A percentile compares a stretch with the other conserved stretches of the same genome.
Evolutionary conservation across 2,113 vertebrate species (phyloP).

Genomic region (Corythornis vintsioides): DNA sequence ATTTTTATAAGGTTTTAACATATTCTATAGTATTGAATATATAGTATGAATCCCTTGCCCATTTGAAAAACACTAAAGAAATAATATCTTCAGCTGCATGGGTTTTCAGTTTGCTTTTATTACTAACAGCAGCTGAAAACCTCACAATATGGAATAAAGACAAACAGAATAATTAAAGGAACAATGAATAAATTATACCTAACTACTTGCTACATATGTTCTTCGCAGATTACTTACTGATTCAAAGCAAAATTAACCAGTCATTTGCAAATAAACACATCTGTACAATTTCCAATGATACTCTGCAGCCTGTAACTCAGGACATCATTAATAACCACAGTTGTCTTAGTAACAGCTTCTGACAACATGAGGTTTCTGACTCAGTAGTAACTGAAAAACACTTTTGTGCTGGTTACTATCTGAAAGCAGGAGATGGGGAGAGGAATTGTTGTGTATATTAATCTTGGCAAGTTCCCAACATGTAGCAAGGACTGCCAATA

Average conservation of each 20-base stretch:
- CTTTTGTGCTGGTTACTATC: neutral
- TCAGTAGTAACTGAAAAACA: neutral
- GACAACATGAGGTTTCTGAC: neutral
- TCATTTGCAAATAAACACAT: slow-evolving; percentile 16
- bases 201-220: neutral
- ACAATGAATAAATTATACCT: slow-evolving; percentile 17
- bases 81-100: neutral
- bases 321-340: neutral
- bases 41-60: neutral
- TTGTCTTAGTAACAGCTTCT: neutral
- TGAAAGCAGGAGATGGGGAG: neutral
- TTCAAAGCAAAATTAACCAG: slow-evolving; percentile 37
- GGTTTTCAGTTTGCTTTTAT: neutral
- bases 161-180: slow-evolving; percentile 14
- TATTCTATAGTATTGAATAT: neutral
- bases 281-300: neutral
- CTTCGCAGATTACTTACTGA: slow-evolving; percentile 17
- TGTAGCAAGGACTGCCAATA: neutral
- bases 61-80: neutral
- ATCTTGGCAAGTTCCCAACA: neutral
- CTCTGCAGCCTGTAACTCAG: neutral
- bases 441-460: neutral
- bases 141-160: neutral
- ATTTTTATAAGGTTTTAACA: neutral
- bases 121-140: neutral